A percentile compares a stretch with the other conserved stretches of the same genome.
These are phyloP conservation scores for Columbina picui DNA, from an alignment of 2,113 vertebrate species.

Conservation along the genomic window DNA sequence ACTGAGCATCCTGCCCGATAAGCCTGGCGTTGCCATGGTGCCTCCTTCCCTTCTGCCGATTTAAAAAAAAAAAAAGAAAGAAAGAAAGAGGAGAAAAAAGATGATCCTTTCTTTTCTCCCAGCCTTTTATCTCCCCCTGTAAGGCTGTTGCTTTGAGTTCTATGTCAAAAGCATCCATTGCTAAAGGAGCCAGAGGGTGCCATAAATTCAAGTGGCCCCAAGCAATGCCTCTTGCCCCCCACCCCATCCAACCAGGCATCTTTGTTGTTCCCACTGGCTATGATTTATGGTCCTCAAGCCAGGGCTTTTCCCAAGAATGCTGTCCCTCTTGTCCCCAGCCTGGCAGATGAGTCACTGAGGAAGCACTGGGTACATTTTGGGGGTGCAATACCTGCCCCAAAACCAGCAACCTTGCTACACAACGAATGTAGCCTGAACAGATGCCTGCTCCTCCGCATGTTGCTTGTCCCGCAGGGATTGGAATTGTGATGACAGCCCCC, in stretches of 20 bases:
- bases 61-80: not conserved
- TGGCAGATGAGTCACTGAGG: not conserved
- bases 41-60: not conserved
- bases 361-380: not conserved
- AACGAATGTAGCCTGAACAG: not conserved
- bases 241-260: not conserved
- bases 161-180: not conserved
- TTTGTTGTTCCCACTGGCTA: conserved; percentile 32
- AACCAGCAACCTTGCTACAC: accelerated
- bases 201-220: not conserved
- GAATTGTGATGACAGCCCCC: not conserved
- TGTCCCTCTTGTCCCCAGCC: not conserved
- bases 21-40: conserved; percentile 61
- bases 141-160: conserved; percentile 33
- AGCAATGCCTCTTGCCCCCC: not conserved
- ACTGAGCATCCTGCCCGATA: not conserved
- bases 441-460: not conserved
- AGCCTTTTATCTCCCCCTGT: conserved; percentile 58
- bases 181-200: conserved; percentile 52
- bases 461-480: not conserved
- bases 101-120: conserved; percentile 60
- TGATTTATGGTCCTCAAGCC: not conserved
- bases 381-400: not conserved
- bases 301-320: not conserved
- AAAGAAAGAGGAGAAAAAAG: not conserved